These are phyloP conservation scores for Lophochroa leadbeateri DNA, from an alignment of 2,113 vertebrate genomes.

Conservation along the genomic window DNA sequence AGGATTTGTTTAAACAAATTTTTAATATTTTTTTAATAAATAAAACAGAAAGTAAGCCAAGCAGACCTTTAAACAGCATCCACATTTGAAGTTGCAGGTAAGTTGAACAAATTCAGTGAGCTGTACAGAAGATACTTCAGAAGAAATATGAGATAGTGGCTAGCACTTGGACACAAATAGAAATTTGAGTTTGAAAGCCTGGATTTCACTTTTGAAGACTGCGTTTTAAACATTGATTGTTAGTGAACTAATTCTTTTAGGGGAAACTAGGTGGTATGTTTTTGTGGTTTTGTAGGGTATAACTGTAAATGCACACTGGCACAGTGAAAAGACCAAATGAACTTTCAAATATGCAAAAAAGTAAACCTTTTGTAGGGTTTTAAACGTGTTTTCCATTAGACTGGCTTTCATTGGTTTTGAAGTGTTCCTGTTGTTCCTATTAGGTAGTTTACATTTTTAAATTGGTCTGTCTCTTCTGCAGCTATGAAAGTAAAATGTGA, in stretches of 20 bases:
- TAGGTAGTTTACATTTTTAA: not conserved
- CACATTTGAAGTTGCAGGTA: not conserved
- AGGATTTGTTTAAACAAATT: not conserved
- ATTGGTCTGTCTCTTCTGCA: not conserved
- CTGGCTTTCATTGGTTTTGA: not conserved
- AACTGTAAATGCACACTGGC: not conserved
- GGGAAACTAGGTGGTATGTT: not conserved
- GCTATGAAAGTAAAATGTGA: not conserved
- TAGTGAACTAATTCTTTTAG: not conserved
- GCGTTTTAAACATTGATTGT: not conserved
- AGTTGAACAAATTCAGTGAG: not conserved
- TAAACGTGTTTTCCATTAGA: not conserved
- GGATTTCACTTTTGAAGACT: not conserved
- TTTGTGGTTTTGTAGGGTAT: not conserved
- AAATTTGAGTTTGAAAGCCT: slow-evolving; percentile 11
- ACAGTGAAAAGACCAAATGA: not conserved
- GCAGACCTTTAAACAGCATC: not conserved
- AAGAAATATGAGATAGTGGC: not conserved
- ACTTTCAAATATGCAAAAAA: not conserved
- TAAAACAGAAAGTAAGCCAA: not conserved
- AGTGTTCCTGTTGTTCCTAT: not conserved
- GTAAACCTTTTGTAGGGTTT: not conserved
- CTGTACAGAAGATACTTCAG: not conserved
- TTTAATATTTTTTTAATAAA: not conserved
- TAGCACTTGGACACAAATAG: not conserved